Evolutionary conservation across 1,140 invertebrate species (phyloP).

Genomic region (Sycophaga agraensis): DNA sequence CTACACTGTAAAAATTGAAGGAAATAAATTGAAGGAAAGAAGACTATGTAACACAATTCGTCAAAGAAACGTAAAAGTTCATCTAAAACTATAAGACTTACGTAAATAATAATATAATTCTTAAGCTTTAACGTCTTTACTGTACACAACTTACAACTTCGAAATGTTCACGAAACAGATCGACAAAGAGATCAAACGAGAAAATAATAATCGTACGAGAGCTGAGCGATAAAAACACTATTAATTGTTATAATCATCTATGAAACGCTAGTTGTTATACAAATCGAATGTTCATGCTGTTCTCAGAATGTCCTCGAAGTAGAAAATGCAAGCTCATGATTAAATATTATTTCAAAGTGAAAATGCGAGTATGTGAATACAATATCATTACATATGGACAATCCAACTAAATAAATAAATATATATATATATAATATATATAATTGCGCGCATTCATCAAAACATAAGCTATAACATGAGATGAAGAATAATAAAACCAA

Average conservation of each 20-base stretch:
- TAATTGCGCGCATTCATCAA: conserved; percentile 11
- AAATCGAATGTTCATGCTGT: conserved; percentile 11
- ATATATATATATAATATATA: neutral
- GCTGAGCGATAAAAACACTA: conserved; percentile 9
- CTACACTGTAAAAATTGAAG: neutral
- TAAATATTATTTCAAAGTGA: conserved; percentile 5
- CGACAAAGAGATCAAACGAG: neutral
- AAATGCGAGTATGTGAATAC: conserved; percentile 23
- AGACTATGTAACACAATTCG: neutral
- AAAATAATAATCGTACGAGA: no score
- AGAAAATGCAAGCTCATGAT: neutral
- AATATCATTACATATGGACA: conserved; percentile 29
- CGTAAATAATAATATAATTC: neutral
- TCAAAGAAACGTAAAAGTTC: conserved; percentile 11
- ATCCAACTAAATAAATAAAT: conserved; percentile 16
- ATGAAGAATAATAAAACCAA: conserved; percentile 12
- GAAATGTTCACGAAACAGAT: neutral
- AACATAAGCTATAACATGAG: neutral
- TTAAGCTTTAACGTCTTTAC: conserved; percentile 12
- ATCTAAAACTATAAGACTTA: conserved; percentile 5
- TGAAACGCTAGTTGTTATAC: conserved; percentile 21
- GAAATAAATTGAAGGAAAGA: neutral
- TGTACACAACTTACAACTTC: conserved; percentile 8
- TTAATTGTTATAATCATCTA: conserved; percentile 26
- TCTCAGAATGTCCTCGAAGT: conserved; percentile 1